Percentiles rank a stretch among this genome's conserved stretches.
These are phyloP conservation scores for Empidonax traillii DNA, from an alignment of 2,113 vertebrate species.

Conservation along the genomic window DNA sequence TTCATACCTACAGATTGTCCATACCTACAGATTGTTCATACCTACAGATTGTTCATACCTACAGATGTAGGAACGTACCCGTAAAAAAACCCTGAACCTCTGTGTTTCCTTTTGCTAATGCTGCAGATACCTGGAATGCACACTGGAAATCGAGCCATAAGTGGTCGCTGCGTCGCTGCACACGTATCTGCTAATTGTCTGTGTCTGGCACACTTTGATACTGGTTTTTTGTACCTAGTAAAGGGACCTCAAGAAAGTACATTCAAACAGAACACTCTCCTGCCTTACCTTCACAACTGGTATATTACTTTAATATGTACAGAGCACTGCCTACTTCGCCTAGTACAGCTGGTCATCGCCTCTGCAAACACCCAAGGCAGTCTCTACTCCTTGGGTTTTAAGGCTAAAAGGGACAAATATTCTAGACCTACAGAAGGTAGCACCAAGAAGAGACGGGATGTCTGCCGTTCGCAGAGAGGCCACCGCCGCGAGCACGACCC, in stretches of 20 bases:
- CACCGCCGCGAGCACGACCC: neutral
- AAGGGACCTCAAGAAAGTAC: neutral
- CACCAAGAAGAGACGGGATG: fast-evolving
- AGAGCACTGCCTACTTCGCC: neutral
- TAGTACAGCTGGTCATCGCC: neutral
- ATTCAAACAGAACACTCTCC: neutral
- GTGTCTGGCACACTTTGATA: neutral
- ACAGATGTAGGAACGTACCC: fast-evolving
- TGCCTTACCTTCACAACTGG: neutral
- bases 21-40: neutral
- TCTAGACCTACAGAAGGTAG: neutral
- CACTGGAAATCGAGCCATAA: neutral
- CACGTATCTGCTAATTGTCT: fast-evolving
- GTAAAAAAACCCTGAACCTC: neutral
- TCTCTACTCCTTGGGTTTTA: neutral
- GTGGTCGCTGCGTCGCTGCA: neutral
- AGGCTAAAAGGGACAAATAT: neutral
- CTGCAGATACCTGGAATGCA: neutral
- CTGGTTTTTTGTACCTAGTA: neutral
- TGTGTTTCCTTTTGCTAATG: neutral
- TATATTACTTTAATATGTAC: neutral
- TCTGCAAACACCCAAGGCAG: neutral
- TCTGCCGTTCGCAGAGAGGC: neutral
- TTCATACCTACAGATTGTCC: neutral
- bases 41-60: neutral